Conservation (phyloP, 2,888 invertebrate species). For the Noctua pronuba region DNA sequence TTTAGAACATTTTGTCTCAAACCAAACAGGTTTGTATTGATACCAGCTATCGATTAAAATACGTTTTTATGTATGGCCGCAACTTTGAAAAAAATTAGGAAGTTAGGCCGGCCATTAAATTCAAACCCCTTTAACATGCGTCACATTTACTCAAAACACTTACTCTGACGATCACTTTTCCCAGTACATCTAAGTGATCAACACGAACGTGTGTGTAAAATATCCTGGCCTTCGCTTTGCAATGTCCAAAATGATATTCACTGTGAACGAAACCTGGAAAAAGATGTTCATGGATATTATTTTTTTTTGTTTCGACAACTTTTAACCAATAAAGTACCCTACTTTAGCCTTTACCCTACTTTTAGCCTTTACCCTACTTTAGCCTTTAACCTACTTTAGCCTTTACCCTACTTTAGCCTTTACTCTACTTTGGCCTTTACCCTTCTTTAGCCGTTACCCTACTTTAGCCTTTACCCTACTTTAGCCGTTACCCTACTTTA, state of each 20-base stretch:
- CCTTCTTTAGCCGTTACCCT: no score
- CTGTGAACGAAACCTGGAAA: constrained; percentile 74
- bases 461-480: no score
- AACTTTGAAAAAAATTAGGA: no score
- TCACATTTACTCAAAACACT: constrained; percentile 50
- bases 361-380: no score
- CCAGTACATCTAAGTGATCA: constrained; percentile 74
- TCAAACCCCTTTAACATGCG: background rate
- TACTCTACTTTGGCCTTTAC: background rate
- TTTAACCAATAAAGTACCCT: background rate
- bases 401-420: background rate
- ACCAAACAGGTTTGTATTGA: no score
- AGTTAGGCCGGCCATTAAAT: no score
- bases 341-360: no score
- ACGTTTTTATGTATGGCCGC: no score
- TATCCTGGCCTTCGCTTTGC: constrained; percentile 47
- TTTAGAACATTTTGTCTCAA: no score
- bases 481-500: background rate
- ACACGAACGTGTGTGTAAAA: constrained; percentile 73
- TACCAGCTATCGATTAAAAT: no score
- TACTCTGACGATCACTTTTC: constrained; percentile 81
- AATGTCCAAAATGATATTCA: constrained; percentile 78
- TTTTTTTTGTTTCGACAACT: background rate
- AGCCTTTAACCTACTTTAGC: no score
- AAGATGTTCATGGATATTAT: background rate